Evolutionary conservation across 2,797 vertebrate genomes (phyloP).

Genomic region (Liasis olivaceus): DNA sequence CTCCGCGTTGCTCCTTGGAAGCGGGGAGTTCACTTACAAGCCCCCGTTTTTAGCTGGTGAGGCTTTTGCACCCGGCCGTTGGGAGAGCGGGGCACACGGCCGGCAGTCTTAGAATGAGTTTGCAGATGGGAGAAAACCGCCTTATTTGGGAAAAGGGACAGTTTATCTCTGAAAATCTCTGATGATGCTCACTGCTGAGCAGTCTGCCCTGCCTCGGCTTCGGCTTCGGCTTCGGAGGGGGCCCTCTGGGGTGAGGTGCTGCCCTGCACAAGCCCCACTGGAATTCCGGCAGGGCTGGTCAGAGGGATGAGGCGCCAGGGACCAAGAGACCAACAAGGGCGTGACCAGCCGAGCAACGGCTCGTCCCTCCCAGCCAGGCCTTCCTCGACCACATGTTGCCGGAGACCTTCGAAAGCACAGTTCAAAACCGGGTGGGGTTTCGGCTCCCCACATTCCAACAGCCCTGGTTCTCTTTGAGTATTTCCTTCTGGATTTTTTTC

Average conservation of each 20-base stretch:
- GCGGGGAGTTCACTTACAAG: too few relatives aligned
- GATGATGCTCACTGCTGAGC: background rate
- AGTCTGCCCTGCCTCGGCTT: rapidly evolving
- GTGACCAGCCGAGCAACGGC: too few relatives aligned
- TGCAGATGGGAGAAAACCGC: background rate
- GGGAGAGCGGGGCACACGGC: too few relatives aligned
- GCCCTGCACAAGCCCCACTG: too few relatives aligned
- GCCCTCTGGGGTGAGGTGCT: background rate
- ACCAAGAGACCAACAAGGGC: too few relatives aligned
- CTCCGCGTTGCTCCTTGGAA: too few relatives aligned
- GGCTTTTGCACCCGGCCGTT: too few relatives aligned
- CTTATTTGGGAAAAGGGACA: background rate
- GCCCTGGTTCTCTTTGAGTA: background rate
- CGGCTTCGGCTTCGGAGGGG: too few relatives aligned
- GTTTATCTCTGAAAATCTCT: constrained; percentile 51
- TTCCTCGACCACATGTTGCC: background rate
- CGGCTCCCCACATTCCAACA: background rate
- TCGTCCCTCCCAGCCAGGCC: background rate
- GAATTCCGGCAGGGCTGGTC: background rate
- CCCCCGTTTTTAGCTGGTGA: too few relatives aligned
- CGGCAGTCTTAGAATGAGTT: too few relatives aligned
- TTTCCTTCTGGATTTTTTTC: constrained; percentile 19
- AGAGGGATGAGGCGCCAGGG: too few relatives aligned
- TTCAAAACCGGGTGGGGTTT: background rate
- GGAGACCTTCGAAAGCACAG: background rate